Conservation (phyloP, 1,140 invertebrate genomes). For the Holcopasites calliopsidis region DNA sequence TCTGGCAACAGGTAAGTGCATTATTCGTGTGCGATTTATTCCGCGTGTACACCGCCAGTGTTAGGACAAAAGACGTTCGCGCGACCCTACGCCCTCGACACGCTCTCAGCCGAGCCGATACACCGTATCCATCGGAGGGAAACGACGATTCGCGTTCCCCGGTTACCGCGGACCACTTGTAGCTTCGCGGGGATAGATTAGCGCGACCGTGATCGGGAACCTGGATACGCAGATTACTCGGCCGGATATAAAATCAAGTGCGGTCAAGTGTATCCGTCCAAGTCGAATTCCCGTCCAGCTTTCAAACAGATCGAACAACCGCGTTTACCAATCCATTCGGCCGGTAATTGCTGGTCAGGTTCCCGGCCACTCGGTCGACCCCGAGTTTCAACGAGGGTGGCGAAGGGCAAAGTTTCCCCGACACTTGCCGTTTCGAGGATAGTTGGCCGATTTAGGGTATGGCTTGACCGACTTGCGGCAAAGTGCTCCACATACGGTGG, state of each 20-base stretch:
- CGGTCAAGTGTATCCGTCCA: neutral
- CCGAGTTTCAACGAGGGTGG: conserved; percentile 59
- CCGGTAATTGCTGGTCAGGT: conserved; percentile 62
- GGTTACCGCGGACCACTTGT: conserved; percentile 35
- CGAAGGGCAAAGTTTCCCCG: conserved; percentile 69
- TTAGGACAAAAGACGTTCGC: neutral
- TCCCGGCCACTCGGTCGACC: conserved; percentile 61
- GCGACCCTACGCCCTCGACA: conserved; percentile 1
- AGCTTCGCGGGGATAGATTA: conserved; percentile 17
- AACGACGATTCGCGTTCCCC: neutral
- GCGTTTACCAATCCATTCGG: conserved; percentile 50
- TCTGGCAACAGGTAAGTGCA: conserved; percentile 90
- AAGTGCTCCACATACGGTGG: conserved; percentile 61
- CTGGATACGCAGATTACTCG: too few species aligned
- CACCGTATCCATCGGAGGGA: neutral
- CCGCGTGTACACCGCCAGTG: neutral
- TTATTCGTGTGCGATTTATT: conserved; percentile 2
- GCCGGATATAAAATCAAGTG: too few species aligned
- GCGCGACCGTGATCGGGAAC: conserved; percentile 7
- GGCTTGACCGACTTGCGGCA: conserved; percentile 71
- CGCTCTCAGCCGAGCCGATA: neutral
- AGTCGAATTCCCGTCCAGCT: too few species aligned
- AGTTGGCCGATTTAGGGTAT: conserved; percentile 71
- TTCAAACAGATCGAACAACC: neutral
- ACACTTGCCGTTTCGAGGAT: conserved; percentile 73